Evolutionary conservation across 2,113 vertebrate species (phyloP).

Genomic region (Gymnorhina tibicen): DNA sequence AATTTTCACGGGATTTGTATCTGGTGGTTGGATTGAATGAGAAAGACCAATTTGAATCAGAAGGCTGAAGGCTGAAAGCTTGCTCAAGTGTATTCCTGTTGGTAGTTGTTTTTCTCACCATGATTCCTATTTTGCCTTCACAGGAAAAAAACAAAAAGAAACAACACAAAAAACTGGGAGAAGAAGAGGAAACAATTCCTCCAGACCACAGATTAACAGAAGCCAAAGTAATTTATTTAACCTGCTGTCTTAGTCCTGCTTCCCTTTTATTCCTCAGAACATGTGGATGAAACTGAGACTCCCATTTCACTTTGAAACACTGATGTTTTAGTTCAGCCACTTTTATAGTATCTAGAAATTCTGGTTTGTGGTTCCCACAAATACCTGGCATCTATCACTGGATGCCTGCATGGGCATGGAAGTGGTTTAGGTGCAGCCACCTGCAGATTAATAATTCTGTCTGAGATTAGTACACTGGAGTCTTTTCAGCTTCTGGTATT

Average conservation of each 20-base stretch:
- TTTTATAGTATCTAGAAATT: neutral
- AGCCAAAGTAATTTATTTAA: conserved; percentile 58
- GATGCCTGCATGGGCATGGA: neutral
- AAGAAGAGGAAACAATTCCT: conserved; percentile 77
- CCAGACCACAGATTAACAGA: conserved; percentile 71
- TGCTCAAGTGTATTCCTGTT: neutral
- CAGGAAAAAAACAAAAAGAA: conserved; percentile 72
- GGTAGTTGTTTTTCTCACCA: neutral
- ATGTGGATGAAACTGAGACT: neutral
- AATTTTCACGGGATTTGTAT: neutral
- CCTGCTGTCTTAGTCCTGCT: neutral
- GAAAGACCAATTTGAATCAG: neutral
- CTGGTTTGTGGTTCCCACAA: neutral
- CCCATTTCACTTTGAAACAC: neutral
- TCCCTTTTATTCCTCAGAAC: neutral
- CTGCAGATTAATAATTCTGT: neutral
- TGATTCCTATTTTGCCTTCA: neutral
- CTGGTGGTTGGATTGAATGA: neutral
- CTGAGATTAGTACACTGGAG: neutral
- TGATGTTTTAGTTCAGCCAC: neutral
- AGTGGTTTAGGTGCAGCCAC: neutral
- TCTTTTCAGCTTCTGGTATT: neutral
- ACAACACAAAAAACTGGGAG: conserved; percentile 69
- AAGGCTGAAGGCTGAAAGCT: neutral
- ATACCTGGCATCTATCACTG: neutral